These are phyloP conservation scores for Agrilus mali DNA, from an alignment of 2,888 invertebrate species.

Conservation along the genomic window DNA sequence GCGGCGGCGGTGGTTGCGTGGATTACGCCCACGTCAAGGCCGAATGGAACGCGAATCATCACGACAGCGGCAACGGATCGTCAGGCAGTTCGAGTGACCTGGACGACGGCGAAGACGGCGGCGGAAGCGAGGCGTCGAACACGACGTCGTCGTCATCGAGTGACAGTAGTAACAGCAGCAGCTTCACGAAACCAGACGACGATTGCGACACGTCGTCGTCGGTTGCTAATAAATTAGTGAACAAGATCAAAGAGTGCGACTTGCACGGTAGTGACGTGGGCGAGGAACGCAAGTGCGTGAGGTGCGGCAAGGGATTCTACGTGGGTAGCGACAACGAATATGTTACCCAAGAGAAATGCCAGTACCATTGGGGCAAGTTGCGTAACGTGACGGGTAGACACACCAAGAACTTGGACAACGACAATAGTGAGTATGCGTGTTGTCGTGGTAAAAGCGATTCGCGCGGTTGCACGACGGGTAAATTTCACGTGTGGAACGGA, in stretches of 20 bases:
- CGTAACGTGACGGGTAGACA: conserved; percentile 26
- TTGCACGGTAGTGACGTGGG: conserved; percentile 4
- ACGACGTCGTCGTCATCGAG: not conserved
- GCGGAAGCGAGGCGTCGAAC: conserved; percentile 3
- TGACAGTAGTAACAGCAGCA: not conserved
- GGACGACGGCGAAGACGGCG: conserved; percentile 13
- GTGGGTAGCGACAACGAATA: conserved; percentile 61
- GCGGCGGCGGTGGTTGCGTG: not conserved
- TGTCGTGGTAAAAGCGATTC: conserved; percentile 42
- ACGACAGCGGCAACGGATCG: conserved; percentile 20
- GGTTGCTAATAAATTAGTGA: not conserved
- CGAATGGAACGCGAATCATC: conserved; percentile 11
- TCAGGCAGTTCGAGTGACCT: conserved; percentile 36
- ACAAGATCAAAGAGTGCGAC: conserved; percentile 1
- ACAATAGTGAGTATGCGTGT: conserved; percentile 42
- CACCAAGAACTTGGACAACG: conserved; percentile 9
- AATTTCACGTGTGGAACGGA: conserved; percentile 69
- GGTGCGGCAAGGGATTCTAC: conserved; percentile 61
- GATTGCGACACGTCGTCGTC: not conserved
- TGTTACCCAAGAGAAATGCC: conserved; percentile 59
- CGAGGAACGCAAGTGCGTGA: conserved; percentile 39
- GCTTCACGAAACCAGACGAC: not conserved
- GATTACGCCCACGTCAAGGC: conserved; percentile 12
- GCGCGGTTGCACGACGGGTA: conserved; percentile 51
- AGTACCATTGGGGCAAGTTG: conserved; percentile 81